These are phyloP conservation scores for Porites australiensis DNA, from an alignment of 64 coral and sea anemone genomes.

Conservation along the genomic window DNA sequence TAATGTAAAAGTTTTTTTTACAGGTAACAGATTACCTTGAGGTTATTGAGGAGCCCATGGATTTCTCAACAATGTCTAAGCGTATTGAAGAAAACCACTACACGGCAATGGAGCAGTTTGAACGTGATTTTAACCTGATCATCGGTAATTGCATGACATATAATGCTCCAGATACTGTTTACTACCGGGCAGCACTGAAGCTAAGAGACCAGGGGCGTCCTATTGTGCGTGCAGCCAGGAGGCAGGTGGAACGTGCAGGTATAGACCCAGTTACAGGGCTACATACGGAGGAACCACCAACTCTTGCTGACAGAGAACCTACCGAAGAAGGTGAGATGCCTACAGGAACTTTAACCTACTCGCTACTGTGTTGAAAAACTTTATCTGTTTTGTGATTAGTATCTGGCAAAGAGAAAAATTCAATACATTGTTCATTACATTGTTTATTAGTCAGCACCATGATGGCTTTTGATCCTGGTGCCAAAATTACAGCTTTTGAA, in stretches of 20 bases:
- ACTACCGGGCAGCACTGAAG: slow-evolving; percentile 91
- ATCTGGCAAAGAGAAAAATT: too few relatives aligned
- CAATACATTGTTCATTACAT: too few relatives aligned
- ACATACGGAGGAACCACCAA: slow-evolving; percentile 89
- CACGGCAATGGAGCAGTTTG: slow-evolving; percentile 94
- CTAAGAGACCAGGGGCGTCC: slow-evolving; percentile 95
- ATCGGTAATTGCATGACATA: slow-evolving; percentile 88
- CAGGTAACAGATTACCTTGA: slow-evolving; percentile 95
- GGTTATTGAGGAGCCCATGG: slow-evolving; percentile 92
- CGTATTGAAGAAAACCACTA: slow-evolving; percentile 91
- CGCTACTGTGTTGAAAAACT: not conserved
- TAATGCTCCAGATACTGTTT: slow-evolving; percentile 97
- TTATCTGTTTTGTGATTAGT: too few relatives aligned
- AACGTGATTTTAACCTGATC: slow-evolving; percentile 90
- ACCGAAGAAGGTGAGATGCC: slow-evolving; percentile 84
- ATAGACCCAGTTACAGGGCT: slow-evolving; percentile 97
- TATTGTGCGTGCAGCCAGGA: slow-evolving; percentile 86
- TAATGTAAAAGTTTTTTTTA: not conserved
- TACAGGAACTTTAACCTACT: not conserved
- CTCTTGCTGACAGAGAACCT: slow-evolving; percentile 80
- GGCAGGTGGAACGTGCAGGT: slow-evolving; percentile 90
- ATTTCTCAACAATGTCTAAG: slow-evolving; percentile 90
- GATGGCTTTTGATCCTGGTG: too few relatives aligned
- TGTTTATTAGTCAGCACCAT: too few relatives aligned
- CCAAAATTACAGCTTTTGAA: too few relatives aligned